phyloP scores from a whole-genome alignment of 1,140 invertebrate species.

The Eueides isabella region DNA sequence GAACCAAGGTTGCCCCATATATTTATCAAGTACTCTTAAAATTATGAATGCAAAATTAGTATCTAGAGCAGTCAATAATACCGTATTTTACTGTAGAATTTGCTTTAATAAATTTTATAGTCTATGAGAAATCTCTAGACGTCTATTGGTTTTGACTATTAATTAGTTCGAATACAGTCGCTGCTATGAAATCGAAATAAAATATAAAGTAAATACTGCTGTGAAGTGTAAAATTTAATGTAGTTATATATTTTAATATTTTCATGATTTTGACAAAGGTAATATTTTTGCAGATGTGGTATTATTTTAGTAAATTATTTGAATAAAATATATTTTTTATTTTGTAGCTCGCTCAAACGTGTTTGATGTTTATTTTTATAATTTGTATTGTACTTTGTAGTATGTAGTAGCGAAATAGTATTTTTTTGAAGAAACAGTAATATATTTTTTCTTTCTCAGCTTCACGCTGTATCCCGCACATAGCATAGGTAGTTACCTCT shows the following conservation, averaged over 20 bases:
- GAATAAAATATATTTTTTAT: too few species aligned
- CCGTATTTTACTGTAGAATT: background rate
- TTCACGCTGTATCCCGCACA: too few species aligned
- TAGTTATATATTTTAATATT: background rate
- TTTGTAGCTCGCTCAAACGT: too few species aligned
- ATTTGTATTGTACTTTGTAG: too few species aligned
- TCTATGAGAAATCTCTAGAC: constrained; percentile 8
- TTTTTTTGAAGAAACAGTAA: background rate
- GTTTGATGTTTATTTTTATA: too few species aligned
- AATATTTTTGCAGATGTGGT: too few species aligned
- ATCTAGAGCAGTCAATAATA: background rate
- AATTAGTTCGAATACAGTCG: constrained; percentile 10
- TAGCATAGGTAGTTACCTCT: too few species aligned
- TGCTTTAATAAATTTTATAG: background rate
- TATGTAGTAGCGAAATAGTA: too few species aligned
- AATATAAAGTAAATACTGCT: constrained; percentile 7
- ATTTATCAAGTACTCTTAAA: background rate
- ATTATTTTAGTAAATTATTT: too few species aligned
- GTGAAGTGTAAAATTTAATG: background rate
- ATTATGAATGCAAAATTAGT: background rate
- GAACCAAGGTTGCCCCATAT: too few species aligned
- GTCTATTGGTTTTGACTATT: constrained; percentile 12
- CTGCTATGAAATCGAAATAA: background rate
- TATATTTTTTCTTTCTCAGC: too few species aligned
- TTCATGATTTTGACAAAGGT: background rate